A percentile compares a stretch with the other conserved stretches of the same genome.
These are phyloP conservation scores for Balearica regulorum DNA, from an alignment of 2,797 vertebrate species.

Conservation along the genomic window DNA sequence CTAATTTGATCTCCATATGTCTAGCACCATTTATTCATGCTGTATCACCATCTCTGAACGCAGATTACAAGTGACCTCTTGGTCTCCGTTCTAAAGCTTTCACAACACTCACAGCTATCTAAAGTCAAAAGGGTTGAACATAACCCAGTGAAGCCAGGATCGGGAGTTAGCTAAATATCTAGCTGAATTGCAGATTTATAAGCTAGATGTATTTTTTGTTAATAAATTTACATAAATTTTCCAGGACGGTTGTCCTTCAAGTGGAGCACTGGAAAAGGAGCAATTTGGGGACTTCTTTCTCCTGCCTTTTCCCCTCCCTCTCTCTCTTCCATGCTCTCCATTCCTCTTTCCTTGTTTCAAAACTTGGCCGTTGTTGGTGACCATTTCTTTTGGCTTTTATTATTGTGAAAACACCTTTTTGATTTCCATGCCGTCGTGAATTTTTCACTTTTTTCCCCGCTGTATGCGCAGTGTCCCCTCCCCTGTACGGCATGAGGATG, in stretches of 20 bases:
- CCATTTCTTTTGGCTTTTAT: too few species aligned
- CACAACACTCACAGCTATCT: not conserved
- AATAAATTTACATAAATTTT: not conserved
- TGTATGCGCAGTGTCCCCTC: fast-evolving
- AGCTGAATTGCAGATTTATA: not conserved
- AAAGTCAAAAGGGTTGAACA: not conserved
- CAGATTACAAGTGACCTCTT: not conserved
- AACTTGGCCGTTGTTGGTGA: fast-evolving
- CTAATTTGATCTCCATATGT: slow-evolving; percentile 36
- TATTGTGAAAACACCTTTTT: not conserved
- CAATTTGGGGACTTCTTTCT: not conserved
- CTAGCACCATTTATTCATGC: not conserved
- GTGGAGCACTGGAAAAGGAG: not conserved
- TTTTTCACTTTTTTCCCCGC: not conserved
- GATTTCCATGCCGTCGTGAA: fast-evolving
- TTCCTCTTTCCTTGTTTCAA: not conserved
- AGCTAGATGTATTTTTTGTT: not conserved
- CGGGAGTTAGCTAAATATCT: fast-evolving
- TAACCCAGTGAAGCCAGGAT: not conserved
- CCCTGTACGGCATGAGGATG: fast-evolving
- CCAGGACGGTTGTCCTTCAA: not conserved
- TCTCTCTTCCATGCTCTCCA: not conserved
- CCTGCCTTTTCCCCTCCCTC: not conserved
- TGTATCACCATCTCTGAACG: not conserved
- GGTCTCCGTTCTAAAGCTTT: not conserved